Evolutionary conservation across 2,888 invertebrate genomes (phyloP).

Genomic region (Melanostoma mellinum): DNA sequence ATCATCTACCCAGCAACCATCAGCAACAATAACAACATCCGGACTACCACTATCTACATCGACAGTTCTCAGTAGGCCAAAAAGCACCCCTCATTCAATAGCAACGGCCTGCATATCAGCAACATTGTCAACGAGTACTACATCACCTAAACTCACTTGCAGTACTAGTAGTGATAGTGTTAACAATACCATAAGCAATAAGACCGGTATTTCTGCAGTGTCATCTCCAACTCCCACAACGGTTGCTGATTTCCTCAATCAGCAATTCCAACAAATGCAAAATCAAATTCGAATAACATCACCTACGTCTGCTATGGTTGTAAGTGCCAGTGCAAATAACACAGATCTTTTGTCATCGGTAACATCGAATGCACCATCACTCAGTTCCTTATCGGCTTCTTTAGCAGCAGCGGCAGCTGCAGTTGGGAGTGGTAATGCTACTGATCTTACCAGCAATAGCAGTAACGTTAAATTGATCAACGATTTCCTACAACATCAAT

Average conservation of each 20-base stretch:
- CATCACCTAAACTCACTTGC: constrained; percentile 43
- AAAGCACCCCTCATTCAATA: constrained; percentile 37
- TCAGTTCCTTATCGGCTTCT: constrained; percentile 79
- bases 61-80: constrained; percentile 30
- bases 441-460: constrained; percentile 73
- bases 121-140: constrained; percentile 45
- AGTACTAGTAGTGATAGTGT: constrained; percentile 52
- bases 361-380: constrained; percentile 41
- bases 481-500: constrained; percentile 81
- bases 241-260: constrained; percentile 65
- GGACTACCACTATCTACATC: constrained; percentile 47
- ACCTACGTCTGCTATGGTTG: constrained; percentile 62
- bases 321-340: constrained; percentile 60
- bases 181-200: constrained; percentile 73
- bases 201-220: constrained; percentile 63
- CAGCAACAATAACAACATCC: constrained; percentile 73
- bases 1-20: constrained; percentile 49
- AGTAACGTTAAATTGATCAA: constrained; percentile 79
- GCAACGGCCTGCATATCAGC: constrained; percentile 36
- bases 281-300: constrained; percentile 67
- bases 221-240: constrained; percentile 77
- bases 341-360: constrained; percentile 57
- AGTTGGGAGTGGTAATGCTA: constrained; percentile 45
- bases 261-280: constrained; percentile 72
- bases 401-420: constrained; percentile 76